Evolutionary conservation across 2,797 vertebrate species (phyloP), one percentile per base, ranked within the genome.

Genomic region (Siniperca obscura): DNA sequence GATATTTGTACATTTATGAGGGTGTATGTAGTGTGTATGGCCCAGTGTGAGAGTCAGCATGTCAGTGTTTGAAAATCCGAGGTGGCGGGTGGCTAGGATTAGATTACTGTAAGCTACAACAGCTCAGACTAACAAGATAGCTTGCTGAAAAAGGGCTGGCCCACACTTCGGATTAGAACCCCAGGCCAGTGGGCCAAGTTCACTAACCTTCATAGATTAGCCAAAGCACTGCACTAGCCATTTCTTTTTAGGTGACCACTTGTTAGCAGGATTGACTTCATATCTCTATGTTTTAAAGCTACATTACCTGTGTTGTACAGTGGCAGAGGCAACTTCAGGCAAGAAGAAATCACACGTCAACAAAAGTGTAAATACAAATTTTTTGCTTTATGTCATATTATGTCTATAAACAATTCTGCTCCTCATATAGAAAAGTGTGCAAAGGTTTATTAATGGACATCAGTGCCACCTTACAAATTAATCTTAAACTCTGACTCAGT

Each of bases 21-120:
- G 21, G 27, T 42, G 55, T 38, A 72, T 74, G 55, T 19, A 44
- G n/a, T 16, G 13, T 82, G 62, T 71, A 44, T 72, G 57, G 27
- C 36, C 17, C n/a, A 55, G 60, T 69, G 74, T 81, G 77, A 50
- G 56, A 82, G 76, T 82, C 87, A 88, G 83, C 88, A 86, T 89
- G 91, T 89, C 69, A 75, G 80, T 27, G 48, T 85, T 88, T 89
- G 81, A 82, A 89, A 92, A 87, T 88, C 87, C n/a, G 12, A 88
- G 81, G 91, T 90, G 87, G 87, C 74, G 86, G 86, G 68, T 89
- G 83, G 85, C 75, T 84, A 53, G 83, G 91, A 95, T 94, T 93
- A 94, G 93, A 93, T 94, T 94, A 93, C 87, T 67, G 71, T 93
- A 95, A 94, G 80, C 93, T 92, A 93, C 84, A 82, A 89, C 80